Conservation (phyloP, 2,888 invertebrate genomes). For the Danaus chrysippus region DNA sequence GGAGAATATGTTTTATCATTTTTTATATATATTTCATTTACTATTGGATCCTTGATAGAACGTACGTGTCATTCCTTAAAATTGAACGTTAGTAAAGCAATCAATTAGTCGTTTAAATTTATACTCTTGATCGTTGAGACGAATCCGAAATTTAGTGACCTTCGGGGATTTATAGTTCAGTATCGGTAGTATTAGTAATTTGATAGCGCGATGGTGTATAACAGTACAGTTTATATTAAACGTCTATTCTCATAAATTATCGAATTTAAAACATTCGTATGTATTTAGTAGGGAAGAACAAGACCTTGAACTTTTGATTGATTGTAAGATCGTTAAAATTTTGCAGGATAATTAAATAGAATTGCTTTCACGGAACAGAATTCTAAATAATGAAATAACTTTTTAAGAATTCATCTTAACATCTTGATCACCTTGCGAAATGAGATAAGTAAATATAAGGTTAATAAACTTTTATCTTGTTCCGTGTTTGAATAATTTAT, state of each 20-base stretch:
- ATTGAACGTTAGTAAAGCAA: not conserved
- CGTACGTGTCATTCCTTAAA: not conserved
- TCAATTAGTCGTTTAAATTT: constrained; percentile 8
- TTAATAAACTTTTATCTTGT: constrained; percentile 59
- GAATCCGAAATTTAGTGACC: constrained; percentile 2
- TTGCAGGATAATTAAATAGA: not conserved
- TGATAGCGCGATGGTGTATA: too few species aligned
- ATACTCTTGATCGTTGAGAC: constrained; percentile 1
- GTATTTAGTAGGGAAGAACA: constrained; percentile 29
- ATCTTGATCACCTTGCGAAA: not conserved
- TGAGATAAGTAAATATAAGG: constrained; percentile 32
- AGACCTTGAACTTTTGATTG: constrained; percentile 30
- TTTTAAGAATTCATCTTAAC: not conserved
- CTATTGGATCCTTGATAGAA: not conserved
- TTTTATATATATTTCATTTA: not conserved
- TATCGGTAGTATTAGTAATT: too few species aligned
- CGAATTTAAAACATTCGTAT: constrained; percentile 21
- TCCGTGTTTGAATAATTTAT: constrained; percentile 35
- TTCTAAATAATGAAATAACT: not conserved
- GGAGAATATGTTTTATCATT: too few species aligned
- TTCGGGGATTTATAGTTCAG: not conserved
- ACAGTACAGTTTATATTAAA: too few species aligned
- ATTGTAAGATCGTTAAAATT: constrained; percentile 7
- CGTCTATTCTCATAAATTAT: not conserved
- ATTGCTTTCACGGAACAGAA: not conserved